phyloP scores from a whole-genome alignment of 1,140 invertebrate species.

The Trachymyrmex septentrionalis region DNA sequence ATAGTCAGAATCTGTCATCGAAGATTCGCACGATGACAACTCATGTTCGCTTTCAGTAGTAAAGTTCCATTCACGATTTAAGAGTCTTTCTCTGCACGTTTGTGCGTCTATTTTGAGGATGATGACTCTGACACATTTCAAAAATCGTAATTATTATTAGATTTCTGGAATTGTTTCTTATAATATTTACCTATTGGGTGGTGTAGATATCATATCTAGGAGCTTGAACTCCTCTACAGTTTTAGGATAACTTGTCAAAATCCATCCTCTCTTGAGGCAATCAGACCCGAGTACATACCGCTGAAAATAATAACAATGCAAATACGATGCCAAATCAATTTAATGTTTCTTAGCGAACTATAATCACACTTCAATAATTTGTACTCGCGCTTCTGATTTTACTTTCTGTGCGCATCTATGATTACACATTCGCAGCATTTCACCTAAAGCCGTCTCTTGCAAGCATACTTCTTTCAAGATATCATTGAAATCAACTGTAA shows the following conservation, averaged over 20 bases:
- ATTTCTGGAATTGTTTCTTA: neutral
- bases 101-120: slow-evolving; percentile 66
- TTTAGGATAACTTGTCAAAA: slow-evolving; percentile 88
- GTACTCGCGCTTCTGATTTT: slow-evolving; percentile 85
- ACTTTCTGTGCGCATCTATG: slow-evolving; percentile 82
- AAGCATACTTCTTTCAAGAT: slow-evolving; percentile 85
- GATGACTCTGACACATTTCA: slow-evolving; percentile 70
- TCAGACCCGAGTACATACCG: slow-evolving; percentile 82
- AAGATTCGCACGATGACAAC: slow-evolving; percentile 25
- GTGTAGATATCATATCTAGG: slow-evolving; percentile 88
- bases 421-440: slow-evolving; percentile 83
- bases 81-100: slow-evolving; percentile 63
- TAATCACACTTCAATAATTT: slow-evolving; percentile 78
- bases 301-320: slow-evolving; percentile 65
- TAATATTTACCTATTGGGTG: slow-evolving; percentile 88
- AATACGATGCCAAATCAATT: slow-evolving; percentile 20
- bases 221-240: slow-evolving; percentile 87
- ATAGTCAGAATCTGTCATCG: neutral
- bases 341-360: neutral
- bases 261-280: slow-evolving; percentile 88
- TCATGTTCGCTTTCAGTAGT: slow-evolving; percentile 63
- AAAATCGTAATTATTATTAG: neutral
- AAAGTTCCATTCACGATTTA: slow-evolving; percentile 64
- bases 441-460: slow-evolving; percentile 85
- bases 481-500: slow-evolving; percentile 87